These are phyloP conservation scores for Kryptopterus vitreolus DNA, from an alignment of 2,797 vertebrate species.

Conservation along the genomic window DNA sequence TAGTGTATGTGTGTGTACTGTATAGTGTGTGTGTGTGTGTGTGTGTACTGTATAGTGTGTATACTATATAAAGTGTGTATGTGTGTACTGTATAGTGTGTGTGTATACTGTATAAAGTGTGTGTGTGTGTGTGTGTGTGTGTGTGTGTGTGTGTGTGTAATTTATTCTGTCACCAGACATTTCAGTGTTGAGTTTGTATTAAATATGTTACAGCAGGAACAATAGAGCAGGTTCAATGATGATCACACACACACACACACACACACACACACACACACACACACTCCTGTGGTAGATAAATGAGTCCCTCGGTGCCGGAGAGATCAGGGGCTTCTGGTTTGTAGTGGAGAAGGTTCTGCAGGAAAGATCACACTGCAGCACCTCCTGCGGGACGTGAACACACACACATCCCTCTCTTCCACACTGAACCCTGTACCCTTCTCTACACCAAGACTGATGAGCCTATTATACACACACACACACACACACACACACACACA, in stretches of 20 bases:
- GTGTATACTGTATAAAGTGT: neutral
- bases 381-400: conserved; percentile 32
- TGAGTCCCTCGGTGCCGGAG: neutral
- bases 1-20: too few species aligned
- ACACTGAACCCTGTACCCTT: conserved; percentile 29
- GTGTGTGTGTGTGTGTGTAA: neutral
- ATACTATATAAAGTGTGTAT: neutral
- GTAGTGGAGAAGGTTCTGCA: conserved; percentile 15
- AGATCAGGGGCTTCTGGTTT: conserved; percentile 1
- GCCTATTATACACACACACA: conserved; percentile 43
- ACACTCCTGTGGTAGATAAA: conserved; percentile 11
- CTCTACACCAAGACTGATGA: conserved; percentile 32
- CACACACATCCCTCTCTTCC: conserved; percentile 51
- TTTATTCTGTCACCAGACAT: neutral
- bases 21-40: neutral
- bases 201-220: conserved; percentile 1
- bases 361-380: conserved; percentile 38
- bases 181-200: neutral
- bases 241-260: neutral
- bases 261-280: neutral
- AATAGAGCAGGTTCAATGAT: neutral
- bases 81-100: neutral
- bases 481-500: neutral
- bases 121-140: neutral
- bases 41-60: neutral